Base-by-base conservation (phyloP, 2,888 invertebrate genomes). In the Latheticus oryzae region DNA sequence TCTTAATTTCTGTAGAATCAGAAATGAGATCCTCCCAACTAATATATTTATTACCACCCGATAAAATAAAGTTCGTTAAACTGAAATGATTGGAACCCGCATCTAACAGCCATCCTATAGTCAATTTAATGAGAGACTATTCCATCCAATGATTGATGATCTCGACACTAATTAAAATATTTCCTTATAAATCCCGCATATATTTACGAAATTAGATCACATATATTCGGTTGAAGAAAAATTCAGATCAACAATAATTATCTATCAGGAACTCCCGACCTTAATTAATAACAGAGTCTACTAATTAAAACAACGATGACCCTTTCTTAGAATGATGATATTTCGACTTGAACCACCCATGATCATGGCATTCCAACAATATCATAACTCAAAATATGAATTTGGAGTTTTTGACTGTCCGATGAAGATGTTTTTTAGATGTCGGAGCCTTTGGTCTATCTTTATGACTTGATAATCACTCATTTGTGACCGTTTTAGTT, bases 171-270 rank as follows among this genome's bases (percentile, higher is more conserved):
- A 55, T 55, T 55, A 55, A 48, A 47, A 55, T 48, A 55, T 48
- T 55, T 48, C 48, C 47, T 55, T 55, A 54, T 45, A 54, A 54
- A 54, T 45, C 53, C 45, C 43, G 53, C 53, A 53, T 53, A 45
- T 45, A 45, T 53, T 53, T 35, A 53, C 35, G 53, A 53, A 53
- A 53, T 53, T 53, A 16, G 52, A 33, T 32, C 43, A 52, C 26
- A 32, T 33, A 33, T 24, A n/a, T n/a, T 50, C 38, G 13, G 16
- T 23, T 32, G 21, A 4, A 16, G 17, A 35, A 16, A 16, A 35
- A 35, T 5, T 12, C 32, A 13, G 35, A 35, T n/a, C 8, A 7
- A 19, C 13, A 35, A 35, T 26, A 26, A 26, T 26, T 26, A 26
- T 11, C 23, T n/a, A n/a, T n/a, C n/a, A n/a, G n/a, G n/a, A n/a